phyloP scores from a whole-genome alignment of 2,888 invertebrate genomes.

The Pheosia gnoma region DNA sequence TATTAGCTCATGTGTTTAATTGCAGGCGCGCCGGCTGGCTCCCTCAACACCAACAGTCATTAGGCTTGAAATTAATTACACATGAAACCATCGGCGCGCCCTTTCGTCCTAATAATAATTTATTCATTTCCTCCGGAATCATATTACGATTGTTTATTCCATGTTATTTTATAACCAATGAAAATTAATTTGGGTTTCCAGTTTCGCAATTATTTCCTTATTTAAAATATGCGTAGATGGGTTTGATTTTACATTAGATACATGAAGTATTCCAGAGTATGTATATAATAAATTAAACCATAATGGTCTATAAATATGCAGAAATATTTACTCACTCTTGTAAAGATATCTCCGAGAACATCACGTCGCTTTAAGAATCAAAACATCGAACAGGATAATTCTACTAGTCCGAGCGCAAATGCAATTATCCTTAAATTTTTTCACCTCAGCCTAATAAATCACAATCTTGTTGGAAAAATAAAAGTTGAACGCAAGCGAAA shows the following conservation, averaged over 20 bases:
- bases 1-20: not conserved
- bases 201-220: not conserved
- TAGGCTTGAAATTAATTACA: not conserved
- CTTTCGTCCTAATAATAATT: conserved; percentile 10
- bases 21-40: not conserved
- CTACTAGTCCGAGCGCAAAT: not conserved
- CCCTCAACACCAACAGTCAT: not conserved
- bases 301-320: too few relatives aligned
- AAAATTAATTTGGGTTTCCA: not conserved
- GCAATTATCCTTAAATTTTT: conserved; percentile 7
- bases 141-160: conserved; percentile 2
- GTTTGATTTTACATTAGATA: too few relatives aligned
- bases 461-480: conserved; percentile 11
- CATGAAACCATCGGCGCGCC: conserved; percentile 3
- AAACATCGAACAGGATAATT: not conserved
- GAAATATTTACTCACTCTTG: too few relatives aligned
- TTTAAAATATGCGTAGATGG: too few relatives aligned
- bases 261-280: too few relatives aligned
- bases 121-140: conserved; percentile 14
- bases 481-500: conserved; percentile 12
- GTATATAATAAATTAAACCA: too few relatives aligned
- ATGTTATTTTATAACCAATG: conserved; percentile 6
- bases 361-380: not conserved
- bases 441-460: conserved; percentile 10
- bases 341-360: too few relatives aligned